A percentile compares a stretch with the other conserved stretches of the same genome.
Conservation (phyloP, 1,140 invertebrate genomes). For the Muscidifurax raptorellus region DNA sequence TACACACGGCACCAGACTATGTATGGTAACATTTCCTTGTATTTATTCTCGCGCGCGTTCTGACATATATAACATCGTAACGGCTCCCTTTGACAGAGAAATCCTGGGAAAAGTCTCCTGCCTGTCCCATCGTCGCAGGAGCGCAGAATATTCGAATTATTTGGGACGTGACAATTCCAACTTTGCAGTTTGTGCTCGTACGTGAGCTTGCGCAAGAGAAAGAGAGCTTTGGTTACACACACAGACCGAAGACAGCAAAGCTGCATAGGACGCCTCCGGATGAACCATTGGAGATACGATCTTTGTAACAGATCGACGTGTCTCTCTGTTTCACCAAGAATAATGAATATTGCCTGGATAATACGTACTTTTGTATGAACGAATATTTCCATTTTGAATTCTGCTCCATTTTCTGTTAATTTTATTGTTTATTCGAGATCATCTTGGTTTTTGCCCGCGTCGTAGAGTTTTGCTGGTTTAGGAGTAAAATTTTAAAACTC, state of each 20-base stretch:
- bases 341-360: constrained; percentile 16
- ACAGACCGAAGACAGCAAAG: background rate
- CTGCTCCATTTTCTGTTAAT: background rate
- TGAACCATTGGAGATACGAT: constrained; percentile 19
- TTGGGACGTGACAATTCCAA: constrained; percentile 34
- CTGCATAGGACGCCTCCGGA: background rate
- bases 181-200: background rate
- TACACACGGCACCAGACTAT: background rate
- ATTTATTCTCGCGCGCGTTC: constrained; percentile 1
- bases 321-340: background rate
- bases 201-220: background rate
- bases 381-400: too few species aligned
- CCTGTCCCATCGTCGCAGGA: background rate
- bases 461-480: too few species aligned
- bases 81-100: constrained; percentile 5
- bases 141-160: constrained; percentile 19
- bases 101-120: background rate
- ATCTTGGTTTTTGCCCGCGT: too few species aligned
- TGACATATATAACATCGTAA: constrained; percentile 24
- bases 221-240: background rate
- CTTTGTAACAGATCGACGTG: background rate
- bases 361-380: background rate
- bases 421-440: background rate
- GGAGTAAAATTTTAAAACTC: too few species aligned
- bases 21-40: background rate